Evolutionary conservation across 2,888 invertebrate species (phyloP).

Genomic region (Leptinotarsa haldemani): DNA sequence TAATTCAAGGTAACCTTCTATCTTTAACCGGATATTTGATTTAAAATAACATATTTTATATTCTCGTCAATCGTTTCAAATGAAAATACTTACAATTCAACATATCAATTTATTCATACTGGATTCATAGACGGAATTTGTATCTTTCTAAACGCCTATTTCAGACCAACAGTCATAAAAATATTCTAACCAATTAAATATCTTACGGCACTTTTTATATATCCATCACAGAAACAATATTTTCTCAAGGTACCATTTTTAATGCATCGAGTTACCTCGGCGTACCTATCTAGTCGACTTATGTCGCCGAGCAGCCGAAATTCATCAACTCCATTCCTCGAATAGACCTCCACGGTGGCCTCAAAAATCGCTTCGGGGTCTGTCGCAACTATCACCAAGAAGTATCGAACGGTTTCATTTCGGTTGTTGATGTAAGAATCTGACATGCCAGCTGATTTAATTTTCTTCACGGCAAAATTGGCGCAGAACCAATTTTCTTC

Average conservation of each 20-base stretch:
- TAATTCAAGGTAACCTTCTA: no score
- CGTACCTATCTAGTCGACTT: slow-evolving; percentile 72
- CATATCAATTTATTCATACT: not conserved
- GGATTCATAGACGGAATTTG: not conserved
- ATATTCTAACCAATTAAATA: not conserved
- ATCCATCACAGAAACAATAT: slow-evolving; percentile 68
- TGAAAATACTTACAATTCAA: no score
- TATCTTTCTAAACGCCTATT: not conserved
- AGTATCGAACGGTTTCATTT: slow-evolving; percentile 64
- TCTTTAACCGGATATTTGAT: no score
- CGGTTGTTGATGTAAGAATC: slow-evolving; percentile 45
- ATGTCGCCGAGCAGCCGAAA: slow-evolving; percentile 71
- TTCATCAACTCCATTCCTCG: slow-evolving; percentile 22
- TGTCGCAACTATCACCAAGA: slow-evolving; percentile 75
- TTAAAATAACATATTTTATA: no score
- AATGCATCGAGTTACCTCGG: slow-evolving; percentile 68
- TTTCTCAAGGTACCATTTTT: slow-evolving; percentile 67
- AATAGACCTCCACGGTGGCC: slow-evolving; percentile 71
- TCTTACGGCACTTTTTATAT: slow-evolving; percentile 13
- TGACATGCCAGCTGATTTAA: slow-evolving; percentile 52
- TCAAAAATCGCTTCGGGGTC: slow-evolving; percentile 77
- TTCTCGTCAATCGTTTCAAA: no score
- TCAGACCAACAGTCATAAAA: not conserved
- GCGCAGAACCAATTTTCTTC: slow-evolving; percentile 55
- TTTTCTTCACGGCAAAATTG: slow-evolving; percentile 53